Evolutionary conservation across 1,140 invertebrate genomes (phyloP).

Genomic region (Solenopsis invicta): DNA sequence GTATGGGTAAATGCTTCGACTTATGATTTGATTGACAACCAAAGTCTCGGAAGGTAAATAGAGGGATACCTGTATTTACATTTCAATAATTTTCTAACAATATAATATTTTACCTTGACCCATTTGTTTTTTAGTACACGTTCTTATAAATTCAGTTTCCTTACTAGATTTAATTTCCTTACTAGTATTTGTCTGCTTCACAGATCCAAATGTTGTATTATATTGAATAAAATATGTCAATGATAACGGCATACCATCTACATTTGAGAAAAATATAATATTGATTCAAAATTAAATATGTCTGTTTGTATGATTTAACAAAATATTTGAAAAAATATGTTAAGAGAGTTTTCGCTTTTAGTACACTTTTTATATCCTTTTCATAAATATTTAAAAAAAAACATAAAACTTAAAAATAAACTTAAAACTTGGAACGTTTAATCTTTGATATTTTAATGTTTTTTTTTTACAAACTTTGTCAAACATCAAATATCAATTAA

Average conservation of each 20-base stretch:
- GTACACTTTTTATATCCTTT: too few relatives aligned
- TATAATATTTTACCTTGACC: constrained; percentile 74
- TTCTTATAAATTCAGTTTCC: constrained; percentile 71
- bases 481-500: too few relatives aligned
- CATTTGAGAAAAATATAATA: constrained; percentile 58
- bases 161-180: constrained; percentile 68
- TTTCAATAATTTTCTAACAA: constrained; percentile 9
- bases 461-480: too few relatives aligned
- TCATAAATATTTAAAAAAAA: too few relatives aligned
- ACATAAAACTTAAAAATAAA: too few relatives aligned
- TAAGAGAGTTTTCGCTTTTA: neutral
- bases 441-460: too few relatives aligned
- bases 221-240: constrained; percentile 82
- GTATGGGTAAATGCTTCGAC: too few relatives aligned
- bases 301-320: neutral
- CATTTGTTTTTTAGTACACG: constrained; percentile 79
- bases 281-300: neutral
- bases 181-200: constrained; percentile 66
- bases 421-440: too few relatives aligned
- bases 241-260: constrained; percentile 73
- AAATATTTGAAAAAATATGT: neutral
- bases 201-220: constrained; percentile 72
- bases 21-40: too few relatives aligned
- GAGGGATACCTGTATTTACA: neutral
- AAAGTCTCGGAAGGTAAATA: too few relatives aligned